phyloP scores from a whole-genome alignment of 2,113 vertebrate species.

The Charadrius vociferus region DNA sequence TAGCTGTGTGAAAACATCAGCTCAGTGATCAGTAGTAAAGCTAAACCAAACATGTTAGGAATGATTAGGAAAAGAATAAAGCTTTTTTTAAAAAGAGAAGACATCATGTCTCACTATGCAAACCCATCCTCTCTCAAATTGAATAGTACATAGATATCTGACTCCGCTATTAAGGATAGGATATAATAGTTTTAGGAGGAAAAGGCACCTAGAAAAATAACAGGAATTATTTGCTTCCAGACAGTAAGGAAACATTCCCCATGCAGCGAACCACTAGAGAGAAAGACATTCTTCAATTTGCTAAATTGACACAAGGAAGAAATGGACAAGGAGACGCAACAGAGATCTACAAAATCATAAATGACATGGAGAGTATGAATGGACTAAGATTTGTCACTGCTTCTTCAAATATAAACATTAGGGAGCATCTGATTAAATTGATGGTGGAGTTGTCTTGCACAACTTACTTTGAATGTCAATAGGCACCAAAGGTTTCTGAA shows the following conservation, averaged over 20 bases:
- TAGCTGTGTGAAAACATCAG: not conserved
- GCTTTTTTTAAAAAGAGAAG: not conserved
- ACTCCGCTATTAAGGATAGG: not conserved
- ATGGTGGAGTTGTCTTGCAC: not conserved
- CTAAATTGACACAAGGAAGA: not conserved
- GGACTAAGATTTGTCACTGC: not conserved
- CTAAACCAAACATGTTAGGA: not conserved
- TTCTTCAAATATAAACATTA: not conserved
- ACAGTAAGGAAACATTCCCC: not conserved
- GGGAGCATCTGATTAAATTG: not conserved
- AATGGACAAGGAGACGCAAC: not conserved
- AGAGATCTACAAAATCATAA: not conserved
- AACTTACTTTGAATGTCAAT: not conserved
- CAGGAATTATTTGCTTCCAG: not conserved
- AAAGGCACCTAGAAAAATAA: not conserved
- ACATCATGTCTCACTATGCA: not conserved
- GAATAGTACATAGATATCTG: not conserved
- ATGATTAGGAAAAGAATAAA: not conserved
- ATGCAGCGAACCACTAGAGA: not conserved
- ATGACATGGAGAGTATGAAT: not conserved
- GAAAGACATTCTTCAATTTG: not conserved
- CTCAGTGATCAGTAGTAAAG: not conserved
- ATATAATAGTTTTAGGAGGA: not conserved
- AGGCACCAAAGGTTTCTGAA: not conserved
- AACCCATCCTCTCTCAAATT: not conserved